Evolutionary conservation across 2,888 invertebrate genomes (phyloP), one percentile per base, ranked within the genome.

Genomic region (Amphimallon solstitiale): DNA sequence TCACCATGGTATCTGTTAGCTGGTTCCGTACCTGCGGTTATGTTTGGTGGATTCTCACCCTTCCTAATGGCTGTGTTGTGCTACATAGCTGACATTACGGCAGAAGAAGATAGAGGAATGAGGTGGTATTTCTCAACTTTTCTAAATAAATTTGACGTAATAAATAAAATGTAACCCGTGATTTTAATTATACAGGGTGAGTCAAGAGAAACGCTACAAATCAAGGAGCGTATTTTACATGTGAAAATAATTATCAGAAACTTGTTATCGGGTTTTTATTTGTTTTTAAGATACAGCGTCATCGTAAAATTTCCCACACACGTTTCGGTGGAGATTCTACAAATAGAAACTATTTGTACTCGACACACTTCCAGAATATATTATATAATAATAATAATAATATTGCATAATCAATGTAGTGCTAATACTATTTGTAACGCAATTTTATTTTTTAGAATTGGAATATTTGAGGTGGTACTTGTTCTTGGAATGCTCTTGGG

Each of bases 401-500:
- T 37, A 15, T 14, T 34, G 15, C 10, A 46, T 5, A 5, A 14
- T 5, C n/a, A n/a, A n/a, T n/a, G n/a, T n/a, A n/a, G n/a, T n/a
- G n/a, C n/a, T n/a, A n/a, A n/a, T n/a, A n/a, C n/a, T n/a, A n/a
- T n/a, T n/a, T n/a, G n/a, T n/a, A 2, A 9, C 5, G 1, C 7
- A 46, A 2, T 1, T 60, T 72, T 69, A 70, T 70, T 70, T 82
- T 83, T 46, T 78, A 90, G 90, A 79, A 88, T 90, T 86, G 87
- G 87, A 1, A 73, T 88, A 37, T 78, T 91, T 68, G 89, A 91
- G 75, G 87, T 85, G 0, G 79, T 85, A 0, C 80, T 90, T 17
- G 86, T 86, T 52, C 75, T 85, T 0, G 92, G 92, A n/a, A 82
- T 87, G 68, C 83, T 91, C 65, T 64, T 86, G 17, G 92, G 92